Conservation (phyloP, 2,888 invertebrate species). For the Elegia similella region DNA sequence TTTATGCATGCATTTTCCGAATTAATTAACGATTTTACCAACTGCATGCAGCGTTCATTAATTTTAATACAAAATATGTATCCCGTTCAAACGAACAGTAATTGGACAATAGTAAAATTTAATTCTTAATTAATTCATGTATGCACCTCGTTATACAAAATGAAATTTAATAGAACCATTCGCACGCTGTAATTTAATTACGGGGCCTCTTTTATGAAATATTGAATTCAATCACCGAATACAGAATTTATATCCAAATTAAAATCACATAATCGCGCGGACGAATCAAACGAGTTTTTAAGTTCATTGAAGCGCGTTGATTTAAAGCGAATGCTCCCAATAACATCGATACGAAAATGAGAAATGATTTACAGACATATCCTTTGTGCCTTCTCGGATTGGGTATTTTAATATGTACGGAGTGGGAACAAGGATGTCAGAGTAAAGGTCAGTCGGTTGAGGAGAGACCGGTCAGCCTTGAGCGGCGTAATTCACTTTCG, state of each 20-base stretch:
- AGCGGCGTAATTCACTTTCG: constrained; percentile 74
- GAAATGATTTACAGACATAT: neutral
- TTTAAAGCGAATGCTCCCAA: constrained; percentile 1
- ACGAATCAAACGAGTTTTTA: constrained; percentile 5
- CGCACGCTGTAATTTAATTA: neutral
- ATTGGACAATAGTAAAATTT: neutral
- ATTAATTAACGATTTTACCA: neutral
- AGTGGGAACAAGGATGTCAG: constrained; percentile 73
- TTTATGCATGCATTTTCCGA: neutral
- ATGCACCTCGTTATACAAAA: no score
- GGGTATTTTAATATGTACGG: constrained; percentile 54
- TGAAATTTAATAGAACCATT: neutral
- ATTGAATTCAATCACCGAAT: neutral
- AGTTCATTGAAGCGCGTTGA: constrained; percentile 10
- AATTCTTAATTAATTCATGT: no score
- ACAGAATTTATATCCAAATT: neutral
- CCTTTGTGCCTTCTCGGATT: constrained; percentile 13
- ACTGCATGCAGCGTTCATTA: neutral
- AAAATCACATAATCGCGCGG: neutral
- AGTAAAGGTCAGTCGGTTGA: constrained; percentile 77
- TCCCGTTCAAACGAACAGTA: neutral
- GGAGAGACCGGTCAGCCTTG: constrained; percentile 80
- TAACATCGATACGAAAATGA: neutral
- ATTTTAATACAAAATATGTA: neutral
- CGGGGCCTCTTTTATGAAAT: neutral